Evolutionary conservation across 2,888 invertebrate species (phyloP), one percentile per base, ranked within the genome.

Genomic region (Dusona sp.): DNA sequence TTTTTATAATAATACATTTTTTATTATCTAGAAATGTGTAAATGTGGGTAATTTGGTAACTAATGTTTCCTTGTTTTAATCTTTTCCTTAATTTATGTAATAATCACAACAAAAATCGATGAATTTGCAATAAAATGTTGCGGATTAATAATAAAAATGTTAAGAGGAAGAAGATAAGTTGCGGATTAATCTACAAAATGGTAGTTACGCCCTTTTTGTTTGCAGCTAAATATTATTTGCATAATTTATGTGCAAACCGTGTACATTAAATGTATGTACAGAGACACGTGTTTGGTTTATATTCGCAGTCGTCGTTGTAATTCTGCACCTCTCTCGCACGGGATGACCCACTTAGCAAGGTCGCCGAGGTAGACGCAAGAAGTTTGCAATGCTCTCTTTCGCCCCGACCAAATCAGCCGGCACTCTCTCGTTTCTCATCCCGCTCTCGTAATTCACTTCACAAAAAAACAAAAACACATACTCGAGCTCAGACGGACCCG

Each of bases 271-370:
- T 79, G 22, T 45, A 57, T 38, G 42, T 36, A 42, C 19, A 16
- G 13, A 72, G 38, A 73, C 80, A 74, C 57, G 68, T 25, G 61
- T 61, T 68, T 79, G 48, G 22, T 36, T 79, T 67, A 51, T 45
- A 75, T 84, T 86, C 48, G 72, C 36, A 77, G 68, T 51, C 48
- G 51, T 79, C 51, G 73, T 83, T 73, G 84, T 70, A 86, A 73
- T 74, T 81, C 80, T 81, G 86, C 78, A 83, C 73, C 74, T 51
- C 42, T 70, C 78, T 78, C 67, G 57, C 74, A 48, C 78, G 64
- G 88, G 85, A 87, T 90, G 90, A 89, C 91, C 90, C 89, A 91
- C 89, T 91, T 91, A 84, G 84, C 91, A 91, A 91, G 90, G 90
- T 88, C 90, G 90, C 89, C 84, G 64, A 29, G 67, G 42, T 61